Evolutionary conservation across 2,888 invertebrate genomes (phyloP).

Genomic region (Adelphocoris suturalis): DNA sequence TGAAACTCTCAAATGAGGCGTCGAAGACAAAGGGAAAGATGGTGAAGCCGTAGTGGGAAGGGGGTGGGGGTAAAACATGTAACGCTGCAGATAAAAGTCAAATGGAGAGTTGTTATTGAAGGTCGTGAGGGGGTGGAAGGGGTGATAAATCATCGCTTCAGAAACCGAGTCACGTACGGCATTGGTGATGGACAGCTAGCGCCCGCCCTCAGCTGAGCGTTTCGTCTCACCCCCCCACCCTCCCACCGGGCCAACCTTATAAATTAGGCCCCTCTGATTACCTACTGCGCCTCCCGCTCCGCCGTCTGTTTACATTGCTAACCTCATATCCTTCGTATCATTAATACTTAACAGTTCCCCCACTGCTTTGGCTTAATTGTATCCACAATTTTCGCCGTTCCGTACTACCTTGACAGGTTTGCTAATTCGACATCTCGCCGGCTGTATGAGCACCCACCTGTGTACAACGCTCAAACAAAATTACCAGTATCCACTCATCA

Average conservation of each 20-base stretch:
- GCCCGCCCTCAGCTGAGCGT: constrained; percentile 41
- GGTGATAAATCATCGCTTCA: constrained; percentile 72
- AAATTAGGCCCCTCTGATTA: constrained; percentile 68
- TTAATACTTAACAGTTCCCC: neutral
- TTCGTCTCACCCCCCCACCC: constrained; percentile 41
- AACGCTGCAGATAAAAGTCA: constrained; percentile 55
- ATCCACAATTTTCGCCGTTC: neutral
- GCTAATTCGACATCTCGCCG: neutral
- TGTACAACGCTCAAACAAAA: too few species aligned
- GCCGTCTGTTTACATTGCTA: constrained; percentile 27
- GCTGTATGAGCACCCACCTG: too few species aligned
- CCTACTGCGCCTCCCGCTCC: constrained; percentile 28
- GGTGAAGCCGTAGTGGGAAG: neutral
- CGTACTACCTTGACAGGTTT: neutral
- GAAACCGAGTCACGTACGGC: constrained; percentile 73
- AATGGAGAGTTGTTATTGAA: constrained; percentile 54
- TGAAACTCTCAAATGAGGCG: constrained; percentile 50
- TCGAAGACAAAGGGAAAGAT: constrained; percentile 3
- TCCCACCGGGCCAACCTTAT: constrained; percentile 55
- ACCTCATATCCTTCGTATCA: constrained; percentile 29
- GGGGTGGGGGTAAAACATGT: constrained; percentile 26
- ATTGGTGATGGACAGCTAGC: constrained; percentile 73
- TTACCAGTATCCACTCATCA: too few species aligned
- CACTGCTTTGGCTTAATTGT: constrained; percentile 13
- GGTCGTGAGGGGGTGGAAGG: constrained; percentile 21